Conservation (phyloP, 2,113 vertebrate genomes). For the Heterochromis multidens region DNA sequence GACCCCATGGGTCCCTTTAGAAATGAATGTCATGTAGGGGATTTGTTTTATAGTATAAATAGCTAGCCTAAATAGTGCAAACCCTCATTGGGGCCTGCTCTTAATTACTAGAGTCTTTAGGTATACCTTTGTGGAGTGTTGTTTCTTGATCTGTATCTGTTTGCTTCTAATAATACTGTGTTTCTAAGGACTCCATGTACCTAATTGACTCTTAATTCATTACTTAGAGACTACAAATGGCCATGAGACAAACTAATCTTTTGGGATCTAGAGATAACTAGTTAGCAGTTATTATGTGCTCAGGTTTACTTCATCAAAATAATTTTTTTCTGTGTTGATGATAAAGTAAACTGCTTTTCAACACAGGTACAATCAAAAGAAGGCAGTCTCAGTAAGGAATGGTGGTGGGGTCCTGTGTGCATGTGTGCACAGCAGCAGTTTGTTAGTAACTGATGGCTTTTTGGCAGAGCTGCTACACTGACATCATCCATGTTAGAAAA, state of each 20-base stretch:
- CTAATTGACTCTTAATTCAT: conserved; percentile 59
- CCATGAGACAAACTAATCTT: conserved; percentile 28
- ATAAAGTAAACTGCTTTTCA: neutral
- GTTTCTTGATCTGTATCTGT: conserved; percentile 52
- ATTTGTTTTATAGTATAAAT: conserved; percentile 22
- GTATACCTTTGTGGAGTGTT: conserved; percentile 13
- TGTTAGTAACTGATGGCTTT: conserved; percentile 61
- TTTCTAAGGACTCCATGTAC: conserved; percentile 33
- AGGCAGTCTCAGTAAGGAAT: neutral
- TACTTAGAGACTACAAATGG: conserved; percentile 36
- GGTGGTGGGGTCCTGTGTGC: neutral
- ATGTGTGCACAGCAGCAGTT: neutral
- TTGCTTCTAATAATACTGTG: conserved; percentile 63
- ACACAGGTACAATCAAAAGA: neutral
- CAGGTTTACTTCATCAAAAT: neutral
- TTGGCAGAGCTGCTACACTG: conserved; percentile 31
- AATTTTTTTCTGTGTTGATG: neutral
- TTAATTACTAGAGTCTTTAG: conserved; percentile 45
- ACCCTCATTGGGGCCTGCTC: neutral
- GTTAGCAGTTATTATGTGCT: neutral
- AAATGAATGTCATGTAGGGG: conserved; percentile 3
- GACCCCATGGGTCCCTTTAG: conserved; percentile 5
- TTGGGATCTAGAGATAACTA: conserved; percentile 8
- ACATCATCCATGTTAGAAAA: conserved; percentile 74
- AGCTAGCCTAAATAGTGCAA: conserved; percentile 27